phyloP scores from a whole-genome alignment of 2,888 invertebrate genomes.

The Liposcelis brunnea region DNA sequence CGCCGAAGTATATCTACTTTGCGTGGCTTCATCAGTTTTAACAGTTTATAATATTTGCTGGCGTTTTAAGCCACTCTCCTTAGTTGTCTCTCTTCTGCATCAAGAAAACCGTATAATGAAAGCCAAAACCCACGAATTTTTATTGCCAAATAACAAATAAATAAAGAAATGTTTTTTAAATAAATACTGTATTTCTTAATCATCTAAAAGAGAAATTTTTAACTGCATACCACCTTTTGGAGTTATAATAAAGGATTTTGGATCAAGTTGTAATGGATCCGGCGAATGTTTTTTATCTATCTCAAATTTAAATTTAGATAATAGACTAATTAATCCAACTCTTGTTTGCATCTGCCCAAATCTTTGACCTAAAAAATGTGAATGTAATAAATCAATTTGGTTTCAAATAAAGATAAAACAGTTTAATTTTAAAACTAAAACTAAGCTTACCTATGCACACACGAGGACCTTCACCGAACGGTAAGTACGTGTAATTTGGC shows the following conservation, averaged over 20 bases:
- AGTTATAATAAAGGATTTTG: neutral
- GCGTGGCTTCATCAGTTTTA: too few relatives aligned
- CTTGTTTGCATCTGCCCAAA: neutral
- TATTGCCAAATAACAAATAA: too few relatives aligned
- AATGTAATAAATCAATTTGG: neutral
- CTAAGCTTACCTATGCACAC: conserved; percentile 23
- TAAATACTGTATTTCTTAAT: too few relatives aligned
- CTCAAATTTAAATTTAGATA: neutral
- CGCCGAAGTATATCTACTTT: too few relatives aligned
- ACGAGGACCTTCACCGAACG: conserved; percentile 25
- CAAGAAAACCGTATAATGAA: too few relatives aligned
- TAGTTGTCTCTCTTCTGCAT: too few relatives aligned
- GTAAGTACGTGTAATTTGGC: conserved; percentile 21
- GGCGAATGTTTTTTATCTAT: neutral
- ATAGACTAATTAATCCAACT: neutral
- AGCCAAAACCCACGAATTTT: too few relatives aligned
- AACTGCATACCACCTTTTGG: neutral
- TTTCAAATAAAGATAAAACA: too few relatives aligned
- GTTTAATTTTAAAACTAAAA: too few relatives aligned
- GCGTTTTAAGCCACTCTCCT: too few relatives aligned
- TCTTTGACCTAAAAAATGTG: neutral
- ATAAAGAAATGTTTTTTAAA: too few relatives aligned
- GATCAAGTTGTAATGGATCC: neutral
- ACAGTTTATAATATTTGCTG: too few relatives aligned
- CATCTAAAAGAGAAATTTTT: neutral